Evolutionary conservation across 23 tunicate species (phyloP), one percentile per base, ranked within the genome.

Genomic region (Styela clava): DNA sequence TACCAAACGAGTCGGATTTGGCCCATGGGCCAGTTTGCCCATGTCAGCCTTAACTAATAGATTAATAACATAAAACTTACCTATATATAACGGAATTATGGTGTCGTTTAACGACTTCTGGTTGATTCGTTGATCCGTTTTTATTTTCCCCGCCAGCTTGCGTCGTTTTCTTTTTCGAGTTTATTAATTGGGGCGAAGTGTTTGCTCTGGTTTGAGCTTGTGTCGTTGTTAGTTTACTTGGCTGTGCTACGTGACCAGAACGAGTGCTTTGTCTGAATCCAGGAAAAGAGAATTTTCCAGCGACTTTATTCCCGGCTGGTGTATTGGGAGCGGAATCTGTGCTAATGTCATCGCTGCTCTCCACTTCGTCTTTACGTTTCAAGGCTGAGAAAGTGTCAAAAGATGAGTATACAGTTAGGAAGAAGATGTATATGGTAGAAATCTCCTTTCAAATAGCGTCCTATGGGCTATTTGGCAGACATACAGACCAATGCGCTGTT

Each of bases 241-340:
- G 24, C 27, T 52, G 65, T 52, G 81, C 24, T 22, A 44, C 81
- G 9, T 21, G 34, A 21, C 33, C 65, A n/a, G 81, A 25, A 21
- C 81, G 81, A 21, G 64, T 76, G 24, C 65, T 76, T 76, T 76
- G 81, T 12, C 76, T 26, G 56, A 64, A 64, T 63, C 74, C 21
- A 18, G 92, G 92, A 69, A 83, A 88, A 23, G 92, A 88, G 56
- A 88, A 88, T 69, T 88, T 88, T 35, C 80, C 78, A 2, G 71
- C 12, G n/a, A 27, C 81, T 76, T 76, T 76, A 0, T 16, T 21
- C 19, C 68, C 77, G 23, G 92, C 35, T 23, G 92, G 92, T 52
- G 92, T 88, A 79, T 83, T 88, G 28, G 92, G 92, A 19, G 69
- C 82, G 3, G 92, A 88, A 69, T 88, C 92, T 0, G 92, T 74